Percentiles rank a stretch among this genome's conserved stretches.
These are phyloP conservation scores for Philaethria dido DNA, from an alignment of 2,888 invertebrate genomes.

Conservation along the genomic window DNA sequence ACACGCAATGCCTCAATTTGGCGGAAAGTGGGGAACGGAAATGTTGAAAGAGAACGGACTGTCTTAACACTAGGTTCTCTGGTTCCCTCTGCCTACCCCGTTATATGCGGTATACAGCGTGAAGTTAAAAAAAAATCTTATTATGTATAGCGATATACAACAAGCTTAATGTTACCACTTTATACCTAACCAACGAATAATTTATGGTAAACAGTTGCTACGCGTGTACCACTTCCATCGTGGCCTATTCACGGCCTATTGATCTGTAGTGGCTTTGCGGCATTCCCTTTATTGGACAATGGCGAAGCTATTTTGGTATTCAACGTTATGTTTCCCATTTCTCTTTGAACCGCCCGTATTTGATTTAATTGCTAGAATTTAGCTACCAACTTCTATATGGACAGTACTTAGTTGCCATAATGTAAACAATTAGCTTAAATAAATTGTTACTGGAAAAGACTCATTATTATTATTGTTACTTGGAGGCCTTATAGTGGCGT, in stretches of 20 bases:
- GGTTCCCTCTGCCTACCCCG: too few species aligned
- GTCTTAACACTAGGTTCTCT: too few species aligned
- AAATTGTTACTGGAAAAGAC: too few species aligned
- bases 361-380: slow-evolving; percentile 25
- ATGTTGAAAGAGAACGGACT: too few species aligned
- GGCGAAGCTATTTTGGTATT: slow-evolving; percentile 32
- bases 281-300: slow-evolving; percentile 34
- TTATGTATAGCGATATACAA: too few species aligned
- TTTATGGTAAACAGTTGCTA: background rate
- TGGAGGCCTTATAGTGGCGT: too few species aligned
- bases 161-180: background rate
- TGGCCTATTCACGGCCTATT: slow-evolving; percentile 19
- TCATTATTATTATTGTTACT: too few species aligned
- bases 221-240: slow-evolving; percentile 14
- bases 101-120: too few species aligned
- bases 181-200: background rate
- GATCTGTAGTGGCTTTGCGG: slow-evolving; percentile 31
- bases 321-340: slow-evolving; percentile 28
- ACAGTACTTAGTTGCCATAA: background rate
- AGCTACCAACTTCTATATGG: background rate
- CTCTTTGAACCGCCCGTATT: slow-evolving; percentile 23
- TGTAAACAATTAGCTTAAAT: background rate
- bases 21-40: too few species aligned
- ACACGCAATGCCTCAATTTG: too few species aligned
- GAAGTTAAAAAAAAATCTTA: too few species aligned